phyloP scores from a whole-genome alignment of 1,140 invertebrate species.

The Eurosta solidaginis region DNA sequence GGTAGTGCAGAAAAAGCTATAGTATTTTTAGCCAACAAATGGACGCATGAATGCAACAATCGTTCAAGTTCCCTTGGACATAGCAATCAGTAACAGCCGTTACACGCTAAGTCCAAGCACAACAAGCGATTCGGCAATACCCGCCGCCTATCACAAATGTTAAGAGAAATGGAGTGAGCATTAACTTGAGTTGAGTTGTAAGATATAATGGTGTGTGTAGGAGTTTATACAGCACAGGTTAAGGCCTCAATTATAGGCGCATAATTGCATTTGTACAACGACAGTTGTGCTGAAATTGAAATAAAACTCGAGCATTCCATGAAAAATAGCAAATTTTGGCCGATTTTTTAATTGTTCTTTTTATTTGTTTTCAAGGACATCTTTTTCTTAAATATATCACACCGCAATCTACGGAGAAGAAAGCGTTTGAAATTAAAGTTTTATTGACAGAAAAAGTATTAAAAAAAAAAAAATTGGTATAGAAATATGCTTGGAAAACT shows the following conservation, averaged over 20 bases:
- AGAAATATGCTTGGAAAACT: too few species aligned
- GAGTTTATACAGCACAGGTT: neutral
- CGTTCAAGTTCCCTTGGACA: neutral
- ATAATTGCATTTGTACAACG: constrained; percentile 25
- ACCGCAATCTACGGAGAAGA: too few species aligned
- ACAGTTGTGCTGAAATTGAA: constrained; percentile 15
- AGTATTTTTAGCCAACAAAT: neutral
- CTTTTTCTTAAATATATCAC: too few species aligned
- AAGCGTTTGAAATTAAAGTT: too few species aligned
- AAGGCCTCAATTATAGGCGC: constrained; percentile 11
- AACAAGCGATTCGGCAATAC: too few species aligned
- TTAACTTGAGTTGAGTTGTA: neutral
- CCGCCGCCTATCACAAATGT: neutral
- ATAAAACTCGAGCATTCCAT: neutral
- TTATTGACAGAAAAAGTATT: too few species aligned
- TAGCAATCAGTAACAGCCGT: neutral
- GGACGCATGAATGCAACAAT: neutral
- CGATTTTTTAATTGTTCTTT: too few species aligned
- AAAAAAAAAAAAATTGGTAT: too few species aligned
- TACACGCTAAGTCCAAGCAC: neutral
- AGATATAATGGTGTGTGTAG: too few species aligned
- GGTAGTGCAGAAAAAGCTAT: neutral
- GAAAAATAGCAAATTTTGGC: too few species aligned
- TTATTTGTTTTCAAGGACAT: too few species aligned
- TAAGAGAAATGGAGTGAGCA: neutral